Conservation (phyloP, 1,140 invertebrate species). For the Brachionus rubens region DNA sequence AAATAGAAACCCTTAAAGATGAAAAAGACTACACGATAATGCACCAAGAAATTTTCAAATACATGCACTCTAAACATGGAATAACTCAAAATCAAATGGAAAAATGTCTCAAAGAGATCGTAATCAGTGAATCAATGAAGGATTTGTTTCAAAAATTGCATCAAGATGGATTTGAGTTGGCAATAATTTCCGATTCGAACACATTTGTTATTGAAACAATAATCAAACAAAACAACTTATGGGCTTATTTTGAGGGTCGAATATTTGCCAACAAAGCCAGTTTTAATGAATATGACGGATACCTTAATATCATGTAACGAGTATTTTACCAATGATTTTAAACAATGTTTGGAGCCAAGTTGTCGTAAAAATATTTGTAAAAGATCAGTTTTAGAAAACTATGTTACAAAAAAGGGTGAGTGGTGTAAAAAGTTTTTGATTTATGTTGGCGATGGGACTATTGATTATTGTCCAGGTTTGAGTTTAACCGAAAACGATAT, state of each 20-base stretch:
- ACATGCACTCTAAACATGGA: background rate
- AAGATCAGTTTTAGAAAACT: background rate
- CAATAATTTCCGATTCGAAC: constrained; percentile 5
- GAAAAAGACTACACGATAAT: background rate
- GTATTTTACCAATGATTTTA: background rate
- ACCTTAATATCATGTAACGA: background rate
- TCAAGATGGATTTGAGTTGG: background rate
- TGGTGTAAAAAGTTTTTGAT: background rate
- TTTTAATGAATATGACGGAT: background rate
- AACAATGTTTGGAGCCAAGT: background rate
- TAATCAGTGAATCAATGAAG: constrained; percentile 12
- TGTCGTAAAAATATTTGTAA: constrained; percentile 30
- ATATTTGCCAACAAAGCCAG: background rate
- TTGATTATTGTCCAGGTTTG: constrained; percentile 17
- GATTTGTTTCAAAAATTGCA: background rate
- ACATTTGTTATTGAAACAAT: constrained; percentile 12
- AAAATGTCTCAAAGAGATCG: constrained; percentile 18
- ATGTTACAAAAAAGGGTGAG: background rate
- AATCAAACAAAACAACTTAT: background rate
- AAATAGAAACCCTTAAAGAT: constrained; percentile 4
- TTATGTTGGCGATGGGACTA: constrained; percentile 22
- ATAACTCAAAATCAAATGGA: background rate
- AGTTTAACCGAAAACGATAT: background rate
- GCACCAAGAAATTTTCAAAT: background rate
- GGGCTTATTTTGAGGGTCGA: background rate